These are phyloP conservation scores for Melanerpes formicivorus DNA, from an alignment of 2,113 vertebrate genomes.

Conservation along the genomic window DNA sequence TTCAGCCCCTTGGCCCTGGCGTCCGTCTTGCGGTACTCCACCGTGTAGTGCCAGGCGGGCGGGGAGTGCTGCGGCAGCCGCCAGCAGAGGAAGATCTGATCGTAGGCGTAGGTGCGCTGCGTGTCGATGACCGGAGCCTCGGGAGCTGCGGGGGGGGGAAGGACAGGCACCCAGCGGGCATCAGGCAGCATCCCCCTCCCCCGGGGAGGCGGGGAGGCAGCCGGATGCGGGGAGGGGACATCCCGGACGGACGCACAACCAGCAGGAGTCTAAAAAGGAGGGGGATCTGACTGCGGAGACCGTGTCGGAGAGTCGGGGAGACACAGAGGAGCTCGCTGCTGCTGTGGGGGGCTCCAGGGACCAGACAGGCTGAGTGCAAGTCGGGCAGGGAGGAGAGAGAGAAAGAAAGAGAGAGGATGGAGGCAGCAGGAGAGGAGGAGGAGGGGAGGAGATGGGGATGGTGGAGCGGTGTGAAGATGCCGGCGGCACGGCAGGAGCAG, in stretches of 20 bases:
- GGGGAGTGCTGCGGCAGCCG: slow-evolving; percentile 93
- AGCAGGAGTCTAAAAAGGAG: slow-evolving; percentile 40
- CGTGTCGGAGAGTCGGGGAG: slow-evolving; percentile 31
- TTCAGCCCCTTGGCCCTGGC: slow-evolving; percentile 78
- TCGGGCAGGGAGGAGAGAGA: slow-evolving; percentile 11
- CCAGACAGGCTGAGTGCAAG: slow-evolving; percentile 49
- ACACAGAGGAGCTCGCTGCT: slow-evolving; percentile 63
- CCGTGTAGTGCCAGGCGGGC: slow-evolving; percentile 93
- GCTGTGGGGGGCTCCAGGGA: slow-evolving; percentile 64
- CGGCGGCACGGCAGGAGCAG: not conserved
- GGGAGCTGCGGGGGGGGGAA: slow-evolving; percentile 77
- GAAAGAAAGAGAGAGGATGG: not conserved
- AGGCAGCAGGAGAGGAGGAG: not conserved
- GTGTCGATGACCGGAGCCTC: slow-evolving; percentile 96
- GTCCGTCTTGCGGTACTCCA: slow-evolving; percentile 90
- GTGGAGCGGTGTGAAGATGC: not conserved
- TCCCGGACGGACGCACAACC: slow-evolving; percentile 58
- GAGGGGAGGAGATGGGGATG: not conserved
- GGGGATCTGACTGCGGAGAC: slow-evolving; percentile 50
- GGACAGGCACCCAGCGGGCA: slow-evolving; percentile 17
- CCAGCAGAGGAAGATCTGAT: slow-evolving; percentile 97
- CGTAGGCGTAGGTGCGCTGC: slow-evolving; percentile 94
- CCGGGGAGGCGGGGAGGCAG: not conserved
- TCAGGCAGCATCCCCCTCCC: slow-evolving; percentile 2
- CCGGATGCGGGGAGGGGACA: not conserved